Evolutionary conservation across 2,888 invertebrate genomes (phyloP).

Genomic region (Neoitamus cyanurus): DNA sequence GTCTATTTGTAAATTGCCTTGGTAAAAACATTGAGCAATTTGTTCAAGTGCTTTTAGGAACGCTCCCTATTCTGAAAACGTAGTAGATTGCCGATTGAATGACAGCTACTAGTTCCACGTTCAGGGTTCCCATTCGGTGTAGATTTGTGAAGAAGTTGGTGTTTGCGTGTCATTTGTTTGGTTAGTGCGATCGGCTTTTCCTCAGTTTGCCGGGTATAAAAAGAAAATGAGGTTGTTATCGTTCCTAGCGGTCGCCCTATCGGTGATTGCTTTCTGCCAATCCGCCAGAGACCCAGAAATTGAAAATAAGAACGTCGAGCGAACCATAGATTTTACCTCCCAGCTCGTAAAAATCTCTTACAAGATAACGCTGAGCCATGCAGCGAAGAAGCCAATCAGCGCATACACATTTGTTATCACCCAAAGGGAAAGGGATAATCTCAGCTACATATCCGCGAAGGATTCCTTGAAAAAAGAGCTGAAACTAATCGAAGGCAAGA

Average conservation of each 20-base stretch:
- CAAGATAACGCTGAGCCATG: slow-evolving; percentile 86
- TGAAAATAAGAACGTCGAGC: slow-evolving; percentile 82
- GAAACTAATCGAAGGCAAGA: slow-evolving; percentile 65
- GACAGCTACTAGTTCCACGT: slow-evolving; percentile 27
- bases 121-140: slow-evolving; percentile 30
- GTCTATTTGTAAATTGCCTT: background rate
- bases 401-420: slow-evolving; percentile 78
- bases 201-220: background rate
- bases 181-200: slow-evolving; percentile 8
- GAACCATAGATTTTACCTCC: slow-evolving; percentile 86
- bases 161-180: slow-evolving; percentile 45
- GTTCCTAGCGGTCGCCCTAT: background rate
- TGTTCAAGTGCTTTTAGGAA: background rate
- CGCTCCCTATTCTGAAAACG: background rate
- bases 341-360: slow-evolving; percentile 87
- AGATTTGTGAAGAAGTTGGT: slow-evolving; percentile 13
- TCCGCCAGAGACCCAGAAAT: slow-evolving; percentile 69
- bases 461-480: slow-evolving; percentile 73
- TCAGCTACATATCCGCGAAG: slow-evolving; percentile 81
- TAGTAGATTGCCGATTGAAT: background rate
- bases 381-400: slow-evolving; percentile 77
- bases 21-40: background rate
- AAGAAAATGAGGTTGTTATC: background rate
- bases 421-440: slow-evolving; percentile 69
- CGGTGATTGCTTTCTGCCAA: background rate